Evolutionary conservation across 2,888 invertebrate species (phyloP).

Genomic region (Luffia ferchaultella): DNA sequence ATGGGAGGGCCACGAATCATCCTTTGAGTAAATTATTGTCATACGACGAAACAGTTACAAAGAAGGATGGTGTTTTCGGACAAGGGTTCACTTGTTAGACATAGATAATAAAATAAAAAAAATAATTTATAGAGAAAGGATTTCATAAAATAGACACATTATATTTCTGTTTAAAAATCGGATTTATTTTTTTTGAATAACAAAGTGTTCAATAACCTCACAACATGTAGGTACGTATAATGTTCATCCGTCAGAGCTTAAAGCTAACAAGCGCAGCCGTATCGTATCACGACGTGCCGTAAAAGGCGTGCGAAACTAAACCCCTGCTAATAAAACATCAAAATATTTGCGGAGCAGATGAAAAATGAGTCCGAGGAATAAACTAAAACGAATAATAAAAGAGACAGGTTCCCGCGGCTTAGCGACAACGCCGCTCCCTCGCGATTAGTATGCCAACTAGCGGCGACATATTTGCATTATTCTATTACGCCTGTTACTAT

Average conservation of each 20-base stretch:
- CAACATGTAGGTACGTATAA: too few relatives aligned
- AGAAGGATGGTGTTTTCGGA: too few relatives aligned
- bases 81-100: too few relatives aligned
- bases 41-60: not conserved
- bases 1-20: not conserved
- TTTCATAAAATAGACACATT: too few relatives aligned
- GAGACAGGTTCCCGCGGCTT: constrained; percentile 46
- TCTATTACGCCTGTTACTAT: constrained; percentile 53
- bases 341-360: constrained; percentile 56
- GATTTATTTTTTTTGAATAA: too few relatives aligned
- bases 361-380: constrained; percentile 44
- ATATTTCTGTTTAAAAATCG: too few relatives aligned
- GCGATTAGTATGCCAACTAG: constrained; percentile 51
- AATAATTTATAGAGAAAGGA: too few relatives aligned
- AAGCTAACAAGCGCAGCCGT: not conserved
- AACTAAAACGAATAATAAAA: constrained; percentile 34
- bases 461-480: constrained; percentile 46
- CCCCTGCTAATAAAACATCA: constrained; percentile 39
- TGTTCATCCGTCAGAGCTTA: not conserved
- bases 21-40: not conserved
- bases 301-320: constrained; percentile 30
- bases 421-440: constrained; percentile 31
- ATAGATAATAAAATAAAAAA: too few relatives aligned
- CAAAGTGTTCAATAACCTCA: too few relatives aligned
- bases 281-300: constrained; percentile 27